Evolutionary conservation across 2,797 vertebrate species (phyloP), one percentile per base, ranked within the genome.

Genomic region (Prunella strophiata): DNA sequence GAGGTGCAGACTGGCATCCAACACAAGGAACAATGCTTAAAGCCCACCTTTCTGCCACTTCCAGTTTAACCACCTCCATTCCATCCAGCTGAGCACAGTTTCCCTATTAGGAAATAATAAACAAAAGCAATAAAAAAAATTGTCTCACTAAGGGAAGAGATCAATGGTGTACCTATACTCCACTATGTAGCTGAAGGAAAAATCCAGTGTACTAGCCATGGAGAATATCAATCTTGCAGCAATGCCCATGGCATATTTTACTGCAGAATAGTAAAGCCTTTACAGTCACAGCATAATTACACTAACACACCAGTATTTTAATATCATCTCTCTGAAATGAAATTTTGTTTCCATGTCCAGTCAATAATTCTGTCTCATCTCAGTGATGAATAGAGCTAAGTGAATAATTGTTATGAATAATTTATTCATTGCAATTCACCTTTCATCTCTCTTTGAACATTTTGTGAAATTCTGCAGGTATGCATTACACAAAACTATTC

Each of bases 291-390:
- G 70, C 73, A 93, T 93, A 96, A 96, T 94, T 95, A 91, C 82
- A 91, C 82, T 78, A 94, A 91, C 80, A 88, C 18, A 54, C 67
- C 0, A 0, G 42, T 91, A 90, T 95, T 96, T 95, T 92, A 96
- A 96, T 93, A 94, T 73, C 82, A 72, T 79, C 63, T 86, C 80
- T 88, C 88, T 82, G 80, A 93, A 96, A 94, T 71, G 88, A 96
- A 90, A 94, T 95, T 96, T 95, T 93, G 89, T 94, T 96, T 93
- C 95, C 80, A 71, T 96, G 95, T 95, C 92, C 95, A 94, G 94
- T 93, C 94, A 94, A 96, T 96, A 96, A 96, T 86, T 96, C 94
- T 94, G 88, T 94, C 94, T 93, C 88, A 93, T 91, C 91, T 61
- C 63, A 32, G 66, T 96, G 95, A 97, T 81, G 85, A 94, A 96